phyloP scores from a whole-genome alignment of 2,888 invertebrate species.

The Aspidiotus destructor region DNA sequence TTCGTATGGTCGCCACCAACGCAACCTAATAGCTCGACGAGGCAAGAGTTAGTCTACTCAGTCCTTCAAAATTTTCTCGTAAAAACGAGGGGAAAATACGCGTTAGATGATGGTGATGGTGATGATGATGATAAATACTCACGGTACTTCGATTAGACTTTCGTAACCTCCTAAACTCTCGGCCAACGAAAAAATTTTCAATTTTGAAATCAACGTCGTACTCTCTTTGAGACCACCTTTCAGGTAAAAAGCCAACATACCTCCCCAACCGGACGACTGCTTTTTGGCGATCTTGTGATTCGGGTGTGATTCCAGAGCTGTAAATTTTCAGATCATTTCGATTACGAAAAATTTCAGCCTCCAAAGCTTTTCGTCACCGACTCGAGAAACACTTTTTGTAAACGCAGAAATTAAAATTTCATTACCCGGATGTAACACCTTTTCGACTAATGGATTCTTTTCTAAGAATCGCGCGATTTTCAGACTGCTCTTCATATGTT shows the following conservation, averaged over 20 bases:
- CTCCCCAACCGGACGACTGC: constrained; percentile 79
- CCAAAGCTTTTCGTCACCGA: background rate
- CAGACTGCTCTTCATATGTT: constrained; percentile 68
- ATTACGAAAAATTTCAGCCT: background rate
- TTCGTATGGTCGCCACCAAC: too few species aligned
- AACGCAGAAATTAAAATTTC: background rate
- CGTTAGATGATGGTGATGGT: background rate
- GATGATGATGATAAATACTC: constrained; percentile 43
- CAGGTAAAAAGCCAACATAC: constrained; percentile 81
- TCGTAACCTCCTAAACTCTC: constrained; percentile 94
- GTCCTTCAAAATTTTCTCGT: too few species aligned
- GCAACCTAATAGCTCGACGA: too few species aligned
- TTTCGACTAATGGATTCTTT: constrained; percentile 62
- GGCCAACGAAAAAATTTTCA: constrained; percentile 75
- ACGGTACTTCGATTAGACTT: constrained; percentile 88
- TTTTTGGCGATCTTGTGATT: constrained; percentile 66
- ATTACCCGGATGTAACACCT: constrained; percentile 73
- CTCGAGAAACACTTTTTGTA: background rate
- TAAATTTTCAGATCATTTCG: constrained; percentile 36
- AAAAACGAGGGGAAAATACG: too few species aligned
- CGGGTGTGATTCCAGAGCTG: constrained; percentile 71
- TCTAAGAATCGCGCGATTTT: constrained; percentile 71
- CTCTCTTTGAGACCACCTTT: constrained; percentile 65
- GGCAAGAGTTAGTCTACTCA: too few species aligned
- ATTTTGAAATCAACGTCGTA: constrained; percentile 57